These are phyloP conservation scores for Conomelus anceps DNA, from an alignment of 2,888 invertebrate genomes.

Conservation along the genomic window DNA sequence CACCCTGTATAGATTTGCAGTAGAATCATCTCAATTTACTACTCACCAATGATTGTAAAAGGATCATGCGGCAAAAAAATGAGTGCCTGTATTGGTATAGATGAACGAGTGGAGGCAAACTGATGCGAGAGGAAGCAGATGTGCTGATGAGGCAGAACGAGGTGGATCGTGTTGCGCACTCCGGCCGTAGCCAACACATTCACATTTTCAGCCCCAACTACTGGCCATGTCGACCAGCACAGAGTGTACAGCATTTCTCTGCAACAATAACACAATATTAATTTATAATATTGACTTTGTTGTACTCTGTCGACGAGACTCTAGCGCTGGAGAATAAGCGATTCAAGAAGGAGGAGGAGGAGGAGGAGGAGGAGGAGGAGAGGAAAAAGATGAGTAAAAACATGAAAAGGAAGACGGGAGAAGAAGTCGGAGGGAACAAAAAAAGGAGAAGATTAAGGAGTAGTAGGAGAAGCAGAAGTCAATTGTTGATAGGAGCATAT, in stretches of 20 bases:
- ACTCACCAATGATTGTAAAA: slow-evolving; percentile 35
- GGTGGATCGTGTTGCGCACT: slow-evolving; percentile 34
- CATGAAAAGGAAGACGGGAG: too few species aligned
- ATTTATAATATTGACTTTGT: too few species aligned
- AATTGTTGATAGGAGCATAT: too few species aligned
- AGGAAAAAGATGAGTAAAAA: too few species aligned
- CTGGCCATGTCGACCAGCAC: slow-evolving; percentile 42
- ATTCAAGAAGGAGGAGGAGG: too few species aligned
- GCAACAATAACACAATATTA: slow-evolving; percentile 19
- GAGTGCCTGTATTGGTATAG: slow-evolving; percentile 21
- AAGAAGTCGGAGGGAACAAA: too few species aligned
- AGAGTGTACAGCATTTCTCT: slow-evolving; percentile 43
- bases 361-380: too few species aligned
- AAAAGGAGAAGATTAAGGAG: too few species aligned
- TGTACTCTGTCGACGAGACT: too few species aligned
- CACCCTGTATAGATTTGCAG: too few species aligned
- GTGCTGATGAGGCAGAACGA: slow-evolving; percentile 34
- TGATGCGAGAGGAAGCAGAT: slow-evolving; percentile 30
- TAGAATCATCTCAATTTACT: not conserved
- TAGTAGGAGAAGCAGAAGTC: too few species aligned
- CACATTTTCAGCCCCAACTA: slow-evolving; percentile 7
- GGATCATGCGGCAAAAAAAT: slow-evolving; percentile 33
- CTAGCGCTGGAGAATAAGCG: too few species aligned
- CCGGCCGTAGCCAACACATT: slow-evolving; percentile 37
- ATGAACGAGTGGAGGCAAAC: slow-evolving; percentile 1